phyloP scores from a whole-genome alignment of 92 coral and sea anemone species.

The Porites cylindrica region DNA sequence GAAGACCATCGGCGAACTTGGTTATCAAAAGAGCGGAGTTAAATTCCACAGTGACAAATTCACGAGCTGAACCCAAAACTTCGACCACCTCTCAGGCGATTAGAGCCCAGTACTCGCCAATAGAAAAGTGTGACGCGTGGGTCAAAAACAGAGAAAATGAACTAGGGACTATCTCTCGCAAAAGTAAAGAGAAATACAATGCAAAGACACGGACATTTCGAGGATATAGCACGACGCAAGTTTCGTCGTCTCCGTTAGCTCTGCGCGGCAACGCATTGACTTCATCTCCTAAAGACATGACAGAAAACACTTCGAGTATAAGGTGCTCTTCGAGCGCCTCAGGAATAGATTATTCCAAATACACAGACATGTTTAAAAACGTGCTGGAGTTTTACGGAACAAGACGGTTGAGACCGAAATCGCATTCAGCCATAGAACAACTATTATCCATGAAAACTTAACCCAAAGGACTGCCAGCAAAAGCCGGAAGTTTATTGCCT shows the following conservation, averaged over 20 bases:
- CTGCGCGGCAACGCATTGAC: constrained; percentile 22
- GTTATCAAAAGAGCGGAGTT: constrained; percentile 31
- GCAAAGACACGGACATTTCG: constrained; percentile 20
- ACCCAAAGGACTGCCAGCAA: not conserved
- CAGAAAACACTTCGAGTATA: constrained; percentile 2
- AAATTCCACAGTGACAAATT: not conserved
- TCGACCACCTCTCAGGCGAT: not conserved
- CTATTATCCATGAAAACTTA: constrained; percentile 67
- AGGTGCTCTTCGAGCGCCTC: constrained; percentile 6
- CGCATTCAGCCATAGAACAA: constrained; percentile 57
- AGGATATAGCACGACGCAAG: not conserved
- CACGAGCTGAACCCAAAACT: constrained; percentile 34
- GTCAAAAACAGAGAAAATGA: constrained; percentile 63
- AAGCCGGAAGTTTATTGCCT: too few species aligned
- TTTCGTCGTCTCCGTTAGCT: constrained; percentile 1
- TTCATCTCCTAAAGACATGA: constrained; percentile 29
- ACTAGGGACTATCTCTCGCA: constrained; percentile 43
- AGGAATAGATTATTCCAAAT: constrained; percentile 77
- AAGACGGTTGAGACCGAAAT: constrained; percentile 73
- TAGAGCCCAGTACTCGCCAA: constrained; percentile 26
- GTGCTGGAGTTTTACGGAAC: constrained; percentile 90
- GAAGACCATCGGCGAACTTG: constrained; percentile 36
- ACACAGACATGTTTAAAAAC: constrained; percentile 91
- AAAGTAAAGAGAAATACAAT: constrained; percentile 6
- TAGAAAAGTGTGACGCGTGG: constrained; percentile 68